Evolutionary conservation across 2,797 vertebrate genomes (phyloP).

Genomic region (Pseudomugil tenellus): DNA sequence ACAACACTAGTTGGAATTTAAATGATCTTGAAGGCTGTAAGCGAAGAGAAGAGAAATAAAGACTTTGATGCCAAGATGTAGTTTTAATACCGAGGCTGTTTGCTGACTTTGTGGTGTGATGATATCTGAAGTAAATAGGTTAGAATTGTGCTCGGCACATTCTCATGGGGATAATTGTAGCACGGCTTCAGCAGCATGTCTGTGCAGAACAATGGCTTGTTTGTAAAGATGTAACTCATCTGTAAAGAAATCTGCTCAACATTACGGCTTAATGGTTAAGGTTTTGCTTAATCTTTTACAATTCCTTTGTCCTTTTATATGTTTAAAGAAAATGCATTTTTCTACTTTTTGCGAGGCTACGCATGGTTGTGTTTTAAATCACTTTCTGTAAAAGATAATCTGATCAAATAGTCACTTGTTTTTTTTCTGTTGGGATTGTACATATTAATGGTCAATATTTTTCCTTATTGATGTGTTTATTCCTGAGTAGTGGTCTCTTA

Average conservation of each 20-base stretch:
- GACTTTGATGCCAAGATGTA: slow-evolving; percentile 44
- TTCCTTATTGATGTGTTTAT: not conserved
- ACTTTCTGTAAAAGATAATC: not conserved
- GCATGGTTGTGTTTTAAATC: slow-evolving; percentile 1
- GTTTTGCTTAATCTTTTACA: slow-evolving; percentile 39
- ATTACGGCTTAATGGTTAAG: slow-evolving; percentile 43
- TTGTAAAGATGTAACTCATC: slow-evolving; percentile 68
- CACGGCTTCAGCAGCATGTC: slow-evolving; percentile 56
- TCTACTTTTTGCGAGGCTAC: not conserved
- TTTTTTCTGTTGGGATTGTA: not conserved
- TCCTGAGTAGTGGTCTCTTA: not conserved
- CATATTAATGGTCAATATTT: not conserved
- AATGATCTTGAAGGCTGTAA: slow-evolving; percentile 47
- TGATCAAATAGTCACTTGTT: not conserved
- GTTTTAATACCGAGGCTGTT: slow-evolving; percentile 61
- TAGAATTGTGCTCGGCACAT: slow-evolving; percentile 52
- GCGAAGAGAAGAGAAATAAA: slow-evolving; percentile 37
- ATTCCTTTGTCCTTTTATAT: slow-evolving; percentile 22
- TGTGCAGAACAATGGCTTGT: slow-evolving; percentile 59
- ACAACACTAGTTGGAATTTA: slow-evolving; percentile 43
- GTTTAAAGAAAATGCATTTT: slow-evolving; percentile 29
- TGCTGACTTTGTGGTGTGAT: slow-evolving; percentile 63
- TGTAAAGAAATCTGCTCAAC: slow-evolving; percentile 49
- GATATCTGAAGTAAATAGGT: slow-evolving; percentile 69
- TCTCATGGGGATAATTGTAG: slow-evolving; percentile 66